Base-by-base conservation (phyloP, 2,888 invertebrate genomes). In the Nomada ruficornis region DNA sequence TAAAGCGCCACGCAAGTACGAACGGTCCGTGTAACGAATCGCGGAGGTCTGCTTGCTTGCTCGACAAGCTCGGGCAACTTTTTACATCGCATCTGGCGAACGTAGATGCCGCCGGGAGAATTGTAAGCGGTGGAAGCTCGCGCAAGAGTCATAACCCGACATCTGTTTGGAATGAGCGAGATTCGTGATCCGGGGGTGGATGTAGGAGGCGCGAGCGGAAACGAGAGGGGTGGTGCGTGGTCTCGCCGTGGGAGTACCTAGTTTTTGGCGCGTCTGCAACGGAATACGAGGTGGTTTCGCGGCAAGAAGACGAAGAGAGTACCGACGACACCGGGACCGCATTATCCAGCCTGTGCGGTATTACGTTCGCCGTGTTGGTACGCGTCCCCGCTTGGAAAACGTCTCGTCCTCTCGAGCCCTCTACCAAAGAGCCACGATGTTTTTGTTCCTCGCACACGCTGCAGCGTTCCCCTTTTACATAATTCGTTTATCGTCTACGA, bases 111-210 rank as follows among this genome's bases (percentile, higher is more conserved):
- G 60, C 42, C 57, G 70, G 62, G 84, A 75, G 78, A 82, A 76
- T 77, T 59, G 80, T 81, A 84, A 82, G 76, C 75, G 67, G 86
- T 88, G 1, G 75, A 89, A 81, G 90, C 80, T 88, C 85, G 88
- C 87, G 84, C 88, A 70, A 87, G 86, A 90, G 84, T 90, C 90
- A 78, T 90, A 91, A 90, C 88, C 89, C 88, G 90, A 89, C 91
- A 91, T 91, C 91, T 91, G 91, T 88, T 91, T 86, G 89, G 80
- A 90, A 91, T 86, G 91, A 90, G 88, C 86, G 77, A 82, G 85
- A 64, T 83, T 72, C 73, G 73, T 60, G 86, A 18, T 36, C 59
- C 0, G 13, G 62, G 63, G 77, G 72, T 63, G 64, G 74, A 74
- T 64, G 44, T 75, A 68, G 74, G 74, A 11, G 23, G 55, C 50